Evolutionary conservation across 2,113 vertebrate species (phyloP), one percentile per base, ranked within the genome.

Genomic region (Poeciliopsis retropinna): DNA sequence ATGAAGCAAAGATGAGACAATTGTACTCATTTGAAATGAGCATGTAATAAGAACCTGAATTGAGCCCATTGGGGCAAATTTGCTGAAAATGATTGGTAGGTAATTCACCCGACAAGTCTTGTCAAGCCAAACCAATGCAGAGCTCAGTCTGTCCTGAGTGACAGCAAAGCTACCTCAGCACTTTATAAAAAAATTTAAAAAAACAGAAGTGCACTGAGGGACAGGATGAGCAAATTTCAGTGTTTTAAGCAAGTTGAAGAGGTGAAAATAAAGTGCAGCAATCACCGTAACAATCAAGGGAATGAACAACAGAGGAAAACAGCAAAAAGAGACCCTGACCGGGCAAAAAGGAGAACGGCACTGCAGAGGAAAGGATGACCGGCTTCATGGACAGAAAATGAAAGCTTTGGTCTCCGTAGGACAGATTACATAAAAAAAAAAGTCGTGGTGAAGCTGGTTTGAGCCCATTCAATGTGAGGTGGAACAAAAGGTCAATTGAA

Each of bases 401-500:
- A 89, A 89, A 90, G 82, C 68, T 15, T 63, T 67, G 76, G 73
- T 82, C 76, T 73, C 76, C 31, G 81, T 82, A 72, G 72, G 88
- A 90, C 83, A 78, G 78, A 88, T 90, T 86, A 87, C 91, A 92
- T 89, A 4, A 14, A 41, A 86, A 89, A 90, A 84, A 87, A 75
- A 80, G 78, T 74, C 64, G 44, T 73, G 83, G 82, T 68, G 25
- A 62, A 73, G 76, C 67, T 72, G 85, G 87, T 75, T 87, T 78
- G 79, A 70, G 76, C 84, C 76, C 85, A 85, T 87, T 85, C 69
- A 75, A 83, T 81, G 79, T n/a, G 88, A 83, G 84, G 79, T 85
- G 75, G 84, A 89, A 92, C 89, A 91, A 92, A 93, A 90, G 90
- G 89, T 91, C 89, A 91, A 90, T 87, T 89, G 82, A 89, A 91